phyloP scores from a whole-genome alignment of 2,113 vertebrate species.

The Percina caprodes region DNA sequence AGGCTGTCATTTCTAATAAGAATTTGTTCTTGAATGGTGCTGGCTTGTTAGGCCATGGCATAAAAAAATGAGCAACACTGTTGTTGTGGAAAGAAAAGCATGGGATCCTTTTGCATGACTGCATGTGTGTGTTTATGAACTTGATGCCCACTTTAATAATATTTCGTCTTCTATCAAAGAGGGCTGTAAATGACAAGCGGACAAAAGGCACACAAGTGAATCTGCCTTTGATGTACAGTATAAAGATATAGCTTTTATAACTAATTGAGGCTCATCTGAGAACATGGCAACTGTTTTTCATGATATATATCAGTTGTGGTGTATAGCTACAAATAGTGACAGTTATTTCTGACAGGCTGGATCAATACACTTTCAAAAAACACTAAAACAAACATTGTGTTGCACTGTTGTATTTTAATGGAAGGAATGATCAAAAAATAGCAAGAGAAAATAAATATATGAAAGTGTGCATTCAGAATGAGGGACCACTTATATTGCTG shows the following conservation, averaged over 20 bases:
- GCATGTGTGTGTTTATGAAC: background rate
- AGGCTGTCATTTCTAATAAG: slow-evolving; percentile 49
- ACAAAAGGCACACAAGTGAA: slow-evolving; percentile 20
- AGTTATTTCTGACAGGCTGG: background rate
- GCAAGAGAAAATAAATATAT: background rate
- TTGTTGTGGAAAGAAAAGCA: slow-evolving; percentile 25
- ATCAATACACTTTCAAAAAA: background rate
- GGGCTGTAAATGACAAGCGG: slow-evolving; percentile 14
- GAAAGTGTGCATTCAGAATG: background rate
- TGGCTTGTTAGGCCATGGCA: slow-evolving; percentile 45
- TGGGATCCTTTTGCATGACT: slow-evolving; percentile 16
- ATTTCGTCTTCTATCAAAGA: slow-evolving; percentile 48
- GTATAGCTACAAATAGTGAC: background rate
- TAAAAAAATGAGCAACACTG: slow-evolving; percentile 31
- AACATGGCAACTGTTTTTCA: slow-evolving; percentile 17
- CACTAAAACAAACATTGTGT: background rate
- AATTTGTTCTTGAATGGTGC: slow-evolving; percentile 42
- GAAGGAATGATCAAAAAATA: background rate
- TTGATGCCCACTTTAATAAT: slow-evolving; percentile 14
- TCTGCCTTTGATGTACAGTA: slow-evolving; percentile 30
- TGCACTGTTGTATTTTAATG: background rate
- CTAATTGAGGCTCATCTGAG: slow-evolving; percentile 4
- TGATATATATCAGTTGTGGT: background rate
- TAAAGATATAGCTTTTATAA: slow-evolving; percentile 8
- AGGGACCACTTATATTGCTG: background rate